Evolutionary conservation across 2,888 invertebrate species (phyloP).

Genomic region (Dioctria linearis): DNA sequence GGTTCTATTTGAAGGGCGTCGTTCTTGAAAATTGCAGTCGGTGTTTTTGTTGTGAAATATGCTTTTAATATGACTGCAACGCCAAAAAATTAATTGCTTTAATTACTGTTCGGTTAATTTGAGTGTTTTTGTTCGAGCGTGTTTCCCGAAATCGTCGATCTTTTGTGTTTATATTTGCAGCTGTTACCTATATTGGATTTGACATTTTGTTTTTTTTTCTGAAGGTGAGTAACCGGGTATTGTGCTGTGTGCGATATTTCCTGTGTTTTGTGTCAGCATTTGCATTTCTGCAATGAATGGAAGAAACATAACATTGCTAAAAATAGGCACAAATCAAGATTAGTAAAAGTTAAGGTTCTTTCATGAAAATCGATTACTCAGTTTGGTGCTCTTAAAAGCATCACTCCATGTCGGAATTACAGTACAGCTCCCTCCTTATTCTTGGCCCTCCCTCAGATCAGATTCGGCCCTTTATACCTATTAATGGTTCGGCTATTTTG

Average conservation of each 20-base stretch:
- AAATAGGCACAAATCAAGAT: neutral
- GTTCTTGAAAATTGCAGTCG: constrained; percentile 33
- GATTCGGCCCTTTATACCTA: constrained; percentile 5
- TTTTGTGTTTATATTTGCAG: constrained; percentile 42
- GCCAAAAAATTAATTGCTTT: constrained; percentile 25
- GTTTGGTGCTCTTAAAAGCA: constrained; percentile 16
- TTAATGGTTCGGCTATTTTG: constrained; percentile 35
- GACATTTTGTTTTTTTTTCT: constrained; percentile 46
- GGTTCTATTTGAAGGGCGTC: constrained; percentile 45
- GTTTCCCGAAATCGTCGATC: neutral
- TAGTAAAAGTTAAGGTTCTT: neutral
- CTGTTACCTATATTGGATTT: constrained; percentile 32
- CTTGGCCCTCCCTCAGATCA: constrained; percentile 7
- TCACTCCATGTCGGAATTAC: constrained; percentile 5
- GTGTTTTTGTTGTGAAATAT: constrained; percentile 48
- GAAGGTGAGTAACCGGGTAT: constrained; percentile 40
- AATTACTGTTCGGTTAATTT: constrained; percentile 44
- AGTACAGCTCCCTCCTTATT: constrained; percentile 9
- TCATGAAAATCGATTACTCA: constrained; percentile 47
- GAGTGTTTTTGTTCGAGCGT: constrained; percentile 35
- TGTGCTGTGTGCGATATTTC: constrained; percentile 34
- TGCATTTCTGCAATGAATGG: neutral
- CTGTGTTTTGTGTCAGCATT: neutral
- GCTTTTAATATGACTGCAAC: constrained; percentile 39
- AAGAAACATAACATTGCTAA: neutral